These are phyloP conservation scores for Zoanthus solanderi DNA, from an alignment of 92 coral and sea anemone species.

Conservation along the genomic window DNA sequence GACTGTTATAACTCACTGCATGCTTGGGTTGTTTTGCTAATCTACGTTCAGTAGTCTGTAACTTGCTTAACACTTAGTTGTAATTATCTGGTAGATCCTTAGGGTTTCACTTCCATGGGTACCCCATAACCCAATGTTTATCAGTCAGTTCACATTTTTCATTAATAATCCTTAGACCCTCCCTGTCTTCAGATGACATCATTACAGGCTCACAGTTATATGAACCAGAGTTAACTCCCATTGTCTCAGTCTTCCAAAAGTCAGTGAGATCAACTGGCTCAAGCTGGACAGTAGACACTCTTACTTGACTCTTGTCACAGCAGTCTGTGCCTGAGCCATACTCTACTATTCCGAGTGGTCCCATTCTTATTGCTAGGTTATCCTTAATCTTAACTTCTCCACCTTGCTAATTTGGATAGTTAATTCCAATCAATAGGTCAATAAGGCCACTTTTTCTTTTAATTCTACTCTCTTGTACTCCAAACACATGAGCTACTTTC, in stretches of 20 bases:
- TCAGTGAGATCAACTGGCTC: conserved; percentile 64
- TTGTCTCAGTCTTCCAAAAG: conserved; percentile 65
- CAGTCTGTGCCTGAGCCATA: conserved; percentile 37
- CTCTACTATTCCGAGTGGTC: conserved; percentile 72
- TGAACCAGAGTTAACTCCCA: conserved; percentile 59
- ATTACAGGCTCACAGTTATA: conserved; percentile 54
- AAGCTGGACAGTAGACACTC: conserved; percentile 15
- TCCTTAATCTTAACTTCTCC: conserved; percentile 69
- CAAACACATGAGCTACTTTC: conserved; percentile 29
- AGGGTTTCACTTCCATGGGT: conserved; percentile 68
- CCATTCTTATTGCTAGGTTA: conserved; percentile 56
- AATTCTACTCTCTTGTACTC: conserved; percentile 19
- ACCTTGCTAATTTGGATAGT: conserved; percentile 65
- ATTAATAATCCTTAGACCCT: conserved; percentile 49
- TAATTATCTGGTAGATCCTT: conserved; percentile 56
- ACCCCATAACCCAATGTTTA: conserved; percentile 51
- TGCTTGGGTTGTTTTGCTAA: no score
- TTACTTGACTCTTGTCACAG: not conserved
- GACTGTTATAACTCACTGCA: conserved; percentile 32
- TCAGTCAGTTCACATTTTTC: conserved; percentile 45
- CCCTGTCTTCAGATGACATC: conserved; percentile 49
- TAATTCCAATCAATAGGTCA: conserved; percentile 71
- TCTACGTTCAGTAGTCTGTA: conserved; percentile 49
- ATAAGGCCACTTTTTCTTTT: conserved; percentile 60
- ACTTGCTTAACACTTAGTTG: conserved; percentile 56